phyloP scores from a whole-genome alignment of 2,888 invertebrate species.

The Pharmacophagus antenor region DNA sequence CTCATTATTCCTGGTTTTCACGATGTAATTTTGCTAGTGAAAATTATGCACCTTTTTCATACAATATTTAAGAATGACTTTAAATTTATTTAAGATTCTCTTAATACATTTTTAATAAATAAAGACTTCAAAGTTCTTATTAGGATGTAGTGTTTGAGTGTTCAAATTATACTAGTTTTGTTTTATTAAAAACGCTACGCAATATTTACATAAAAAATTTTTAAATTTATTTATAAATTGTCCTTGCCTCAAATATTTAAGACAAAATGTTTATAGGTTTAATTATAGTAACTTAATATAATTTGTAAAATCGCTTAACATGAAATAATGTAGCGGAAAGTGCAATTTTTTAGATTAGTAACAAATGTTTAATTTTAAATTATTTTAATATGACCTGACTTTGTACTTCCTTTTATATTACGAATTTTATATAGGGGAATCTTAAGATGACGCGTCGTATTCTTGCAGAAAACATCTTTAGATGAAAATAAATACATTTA shows the following conservation, averaged over 20 bases:
- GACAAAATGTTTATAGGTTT: slow-evolving; percentile 1
- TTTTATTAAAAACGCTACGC: neutral
- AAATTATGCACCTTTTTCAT: neutral
- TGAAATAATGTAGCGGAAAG: slow-evolving; percentile 5
- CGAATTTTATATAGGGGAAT: neutral
- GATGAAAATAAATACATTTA: neutral
- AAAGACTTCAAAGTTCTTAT: too few relatives aligned
- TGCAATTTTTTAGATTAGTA: slow-evolving; percentile 15
- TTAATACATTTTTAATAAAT: too few relatives aligned
- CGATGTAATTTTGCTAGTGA: neutral
- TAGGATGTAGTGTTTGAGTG: neutral
- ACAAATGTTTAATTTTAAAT: neutral
- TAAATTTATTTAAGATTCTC: too few relatives aligned
- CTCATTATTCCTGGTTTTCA: too few relatives aligned
- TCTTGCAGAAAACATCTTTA: neutral
- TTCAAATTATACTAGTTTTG: neutral
- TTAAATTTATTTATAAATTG: neutral
- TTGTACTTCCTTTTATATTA: neutral
- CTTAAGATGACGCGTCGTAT: neutral
- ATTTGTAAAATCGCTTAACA: neutral
- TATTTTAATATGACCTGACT: neutral
- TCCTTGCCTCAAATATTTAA: slow-evolving; percentile 5
- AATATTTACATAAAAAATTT: neutral
- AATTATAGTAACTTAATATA: neutral
- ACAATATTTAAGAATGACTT: neutral